Percentiles rank a stretch among this genome's conserved stretches.
Conservation (phyloP, 2,888 invertebrate genomes). For the Lathronympha strigana region DNA sequence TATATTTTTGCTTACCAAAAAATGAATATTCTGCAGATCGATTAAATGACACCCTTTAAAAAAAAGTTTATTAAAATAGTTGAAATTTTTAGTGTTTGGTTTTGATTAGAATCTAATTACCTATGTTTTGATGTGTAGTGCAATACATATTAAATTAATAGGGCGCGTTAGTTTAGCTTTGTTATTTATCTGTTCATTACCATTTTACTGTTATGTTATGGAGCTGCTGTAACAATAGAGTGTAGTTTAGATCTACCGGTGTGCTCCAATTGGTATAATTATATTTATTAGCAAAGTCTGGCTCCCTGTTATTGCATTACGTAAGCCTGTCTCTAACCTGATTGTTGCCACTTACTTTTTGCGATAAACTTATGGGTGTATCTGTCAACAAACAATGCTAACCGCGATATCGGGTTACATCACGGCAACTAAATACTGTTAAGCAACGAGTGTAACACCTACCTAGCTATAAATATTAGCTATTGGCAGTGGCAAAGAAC, state of each 20-base stretch:
- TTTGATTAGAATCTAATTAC: too few relatives aligned
- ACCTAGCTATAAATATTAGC: conserved; percentile 15
- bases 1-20: too few relatives aligned
- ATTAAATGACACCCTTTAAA: too few relatives aligned
- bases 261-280: conserved; percentile 30
- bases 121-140: too few relatives aligned
- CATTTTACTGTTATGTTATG: conserved; percentile 14
- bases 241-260: background rate
- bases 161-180: background rate
- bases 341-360: conserved; percentile 23
- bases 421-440: conserved; percentile 32
- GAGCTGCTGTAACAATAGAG: conserved; percentile 19
- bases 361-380: conserved; percentile 12
- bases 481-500: conserved; percentile 9
- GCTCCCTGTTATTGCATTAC: conserved; percentile 31
- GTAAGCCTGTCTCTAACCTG: conserved; percentile 25
- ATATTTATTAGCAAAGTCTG: conserved; percentile 33
- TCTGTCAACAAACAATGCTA: conserved; percentile 32
- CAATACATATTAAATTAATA: background rate
- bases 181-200: conserved; percentile 6
- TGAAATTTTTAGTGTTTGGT: too few relatives aligned
- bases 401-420: conserved; percentile 31
- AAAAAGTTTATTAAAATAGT: too few relatives aligned
- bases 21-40: too few relatives aligned
- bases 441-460: conserved; percentile 6